A percentile compares a stretch with the other conserved stretches of the same genome.
phyloP scores from a whole-genome alignment of 2,888 invertebrate species.

The Epinotia bilunana region DNA sequence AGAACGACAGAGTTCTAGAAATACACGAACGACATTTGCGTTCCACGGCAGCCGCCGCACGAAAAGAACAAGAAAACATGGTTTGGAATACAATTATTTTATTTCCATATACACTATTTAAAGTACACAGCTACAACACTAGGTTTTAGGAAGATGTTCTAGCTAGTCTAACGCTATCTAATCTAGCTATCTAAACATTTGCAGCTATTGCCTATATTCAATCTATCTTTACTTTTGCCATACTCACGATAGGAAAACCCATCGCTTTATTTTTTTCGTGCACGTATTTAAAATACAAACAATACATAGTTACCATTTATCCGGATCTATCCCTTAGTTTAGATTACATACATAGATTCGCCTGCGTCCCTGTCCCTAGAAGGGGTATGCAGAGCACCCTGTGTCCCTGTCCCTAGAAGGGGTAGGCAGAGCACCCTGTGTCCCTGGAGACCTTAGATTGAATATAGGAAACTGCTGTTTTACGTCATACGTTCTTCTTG shows the following conservation, averaged over 20 bases:
- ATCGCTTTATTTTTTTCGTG: too few relatives aligned
- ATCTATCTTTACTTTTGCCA: neutral
- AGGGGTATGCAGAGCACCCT: too few relatives aligned
- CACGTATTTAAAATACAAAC: too few relatives aligned
- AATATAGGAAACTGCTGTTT: constrained; percentile 1
- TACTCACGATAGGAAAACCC: neutral
- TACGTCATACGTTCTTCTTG: neutral
- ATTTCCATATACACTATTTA: neutral
- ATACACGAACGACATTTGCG: too few relatives aligned
- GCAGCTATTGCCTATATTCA: neutral
- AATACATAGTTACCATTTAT: too few relatives aligned
- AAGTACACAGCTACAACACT: constrained; percentile 5
- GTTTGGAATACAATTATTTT: neutral
- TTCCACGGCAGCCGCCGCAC: too few relatives aligned
- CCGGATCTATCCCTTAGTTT: neutral
- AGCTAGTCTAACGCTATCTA: constrained; percentile 16
- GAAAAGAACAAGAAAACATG: neutral
- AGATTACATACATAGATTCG: neutral
- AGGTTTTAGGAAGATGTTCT: neutral
- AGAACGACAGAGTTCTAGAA: too few relatives aligned
- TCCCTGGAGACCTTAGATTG: too few relatives aligned
- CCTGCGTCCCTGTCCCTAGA: too few relatives aligned
- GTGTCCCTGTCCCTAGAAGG: too few relatives aligned
- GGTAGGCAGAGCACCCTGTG: too few relatives aligned
- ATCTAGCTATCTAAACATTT: constrained; percentile 17